Evolutionary conservation across 2,888 invertebrate genomes (phyloP).

Genomic region (Himalopsyche anomala): DNA sequence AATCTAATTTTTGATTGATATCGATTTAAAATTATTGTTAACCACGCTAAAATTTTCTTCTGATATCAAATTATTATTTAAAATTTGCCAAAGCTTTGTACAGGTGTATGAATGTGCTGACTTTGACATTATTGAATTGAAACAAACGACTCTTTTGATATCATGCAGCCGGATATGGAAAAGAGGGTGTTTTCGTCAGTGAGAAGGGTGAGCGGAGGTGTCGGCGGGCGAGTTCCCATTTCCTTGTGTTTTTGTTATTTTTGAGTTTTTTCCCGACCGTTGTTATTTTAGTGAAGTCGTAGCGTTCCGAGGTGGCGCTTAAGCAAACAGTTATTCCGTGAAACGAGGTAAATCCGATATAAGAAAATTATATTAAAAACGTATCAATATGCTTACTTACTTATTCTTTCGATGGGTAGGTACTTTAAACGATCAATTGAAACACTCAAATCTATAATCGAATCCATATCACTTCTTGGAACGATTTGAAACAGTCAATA

Average conservation of each 20-base stretch:
- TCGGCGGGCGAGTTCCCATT: constrained; percentile 53
- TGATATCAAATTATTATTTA: background rate
- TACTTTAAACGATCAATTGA: no score
- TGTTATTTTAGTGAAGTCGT: constrained; percentile 63
- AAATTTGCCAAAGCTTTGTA: background rate
- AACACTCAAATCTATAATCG: no score
- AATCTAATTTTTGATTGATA: no score
- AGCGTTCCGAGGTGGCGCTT: constrained; percentile 58
- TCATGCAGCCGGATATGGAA: constrained; percentile 25
- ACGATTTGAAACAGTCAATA: no score
- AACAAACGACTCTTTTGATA: constrained; percentile 54
- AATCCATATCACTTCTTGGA: no score
- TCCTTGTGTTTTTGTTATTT: constrained; percentile 64
- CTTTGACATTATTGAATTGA: constrained; percentile 50
- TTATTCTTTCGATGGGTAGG: background rate
- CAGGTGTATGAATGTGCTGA: background rate
- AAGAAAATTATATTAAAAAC: constrained; percentile 32
- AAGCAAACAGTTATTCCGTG: constrained; percentile 54
- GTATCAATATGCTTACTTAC: background rate
- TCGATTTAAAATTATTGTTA: no score
- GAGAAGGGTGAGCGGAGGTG: background rate
- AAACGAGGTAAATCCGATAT: constrained; percentile 54
- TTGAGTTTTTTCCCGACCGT: constrained; percentile 58
- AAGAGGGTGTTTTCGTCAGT: constrained; percentile 1
- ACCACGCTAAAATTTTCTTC: no score